These are phyloP conservation scores for Oligia strigilis DNA, from an alignment of 2,888 invertebrate genomes.

Conservation along the genomic window DNA sequence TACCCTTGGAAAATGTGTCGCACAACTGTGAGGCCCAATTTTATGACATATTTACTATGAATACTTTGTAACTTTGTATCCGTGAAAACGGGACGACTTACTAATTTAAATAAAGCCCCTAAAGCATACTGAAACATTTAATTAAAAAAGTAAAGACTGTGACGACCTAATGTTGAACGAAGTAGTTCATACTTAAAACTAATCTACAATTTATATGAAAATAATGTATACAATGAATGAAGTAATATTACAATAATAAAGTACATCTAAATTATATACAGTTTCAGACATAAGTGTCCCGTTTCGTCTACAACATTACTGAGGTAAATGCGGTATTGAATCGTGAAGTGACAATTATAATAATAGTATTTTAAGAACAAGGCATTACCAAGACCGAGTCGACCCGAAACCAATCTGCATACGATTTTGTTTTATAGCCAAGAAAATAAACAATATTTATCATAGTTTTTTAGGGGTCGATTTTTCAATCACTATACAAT, in stretches of 20 bases:
- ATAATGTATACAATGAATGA: conserved; percentile 33
- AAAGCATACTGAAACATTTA: conserved; percentile 23
- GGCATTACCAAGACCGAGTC: conserved; percentile 55
- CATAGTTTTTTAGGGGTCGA: neutral
- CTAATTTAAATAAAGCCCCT: conserved; percentile 15
- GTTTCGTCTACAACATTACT: conserved; percentile 66
- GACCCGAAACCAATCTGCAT: conserved; percentile 21
- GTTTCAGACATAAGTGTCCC: conserved; percentile 54
- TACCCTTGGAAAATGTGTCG: too few species aligned
- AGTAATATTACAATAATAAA: conserved; percentile 31
- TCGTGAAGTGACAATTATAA: conserved; percentile 54
- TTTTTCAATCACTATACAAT: neutral
- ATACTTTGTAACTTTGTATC: conserved; percentile 58
- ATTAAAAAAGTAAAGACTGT: conserved; percentile 17
- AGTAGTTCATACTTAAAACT: conserved; percentile 32
- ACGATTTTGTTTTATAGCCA: conserved; percentile 28
- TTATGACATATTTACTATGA: conserved; percentile 57
- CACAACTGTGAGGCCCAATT: neutral
- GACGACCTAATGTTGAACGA: conserved; percentile 25
- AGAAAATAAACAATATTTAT: conserved; percentile 6
- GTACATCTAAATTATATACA: conserved; percentile 49
- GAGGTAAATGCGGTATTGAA: conserved; percentile 73
- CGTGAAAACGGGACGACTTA: conserved; percentile 63
- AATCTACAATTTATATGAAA: conserved; percentile 42
- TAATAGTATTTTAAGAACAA: conserved; percentile 40